Percentiles rank a stretch among this genome's conserved stretches.
These are phyloP conservation scores for Timema podura DNA, from an alignment of 2,888 invertebrate species.

Conservation along the genomic window DNA sequence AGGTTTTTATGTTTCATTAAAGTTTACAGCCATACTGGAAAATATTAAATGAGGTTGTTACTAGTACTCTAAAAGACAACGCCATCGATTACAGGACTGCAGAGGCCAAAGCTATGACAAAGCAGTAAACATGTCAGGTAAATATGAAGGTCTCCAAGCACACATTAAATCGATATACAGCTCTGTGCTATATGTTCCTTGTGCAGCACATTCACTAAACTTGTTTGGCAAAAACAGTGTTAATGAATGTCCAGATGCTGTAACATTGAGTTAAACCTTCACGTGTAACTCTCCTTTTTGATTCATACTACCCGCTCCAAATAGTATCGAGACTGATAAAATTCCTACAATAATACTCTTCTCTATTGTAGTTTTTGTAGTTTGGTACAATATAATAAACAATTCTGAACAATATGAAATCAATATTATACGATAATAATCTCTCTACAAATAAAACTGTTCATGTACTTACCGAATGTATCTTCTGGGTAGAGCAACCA, in stretches of 20 bases:
- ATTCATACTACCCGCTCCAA: too few relatives aligned
- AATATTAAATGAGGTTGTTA: slow-evolving; percentile 12
- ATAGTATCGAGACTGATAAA: too few relatives aligned
- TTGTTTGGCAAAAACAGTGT: neutral
- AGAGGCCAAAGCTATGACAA: slow-evolving; percentile 4
- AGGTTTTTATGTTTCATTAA: slow-evolving; percentile 6
- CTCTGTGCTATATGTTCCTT: slow-evolving; percentile 8
- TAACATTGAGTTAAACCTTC: too few relatives aligned
- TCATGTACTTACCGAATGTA: too few relatives aligned
- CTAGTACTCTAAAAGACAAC: slow-evolving; percentile 10
- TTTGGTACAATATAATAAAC: too few relatives aligned
- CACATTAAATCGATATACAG: slow-evolving; percentile 8
- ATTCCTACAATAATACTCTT: too few relatives aligned
- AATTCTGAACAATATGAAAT: too few relatives aligned
- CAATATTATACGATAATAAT: too few relatives aligned
- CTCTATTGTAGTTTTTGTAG: too few relatives aligned
- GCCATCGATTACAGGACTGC: neutral
- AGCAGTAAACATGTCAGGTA: slow-evolving; percentile 11
- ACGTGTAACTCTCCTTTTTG: too few relatives aligned
- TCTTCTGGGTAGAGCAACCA: too few relatives aligned
- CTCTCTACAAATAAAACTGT: too few relatives aligned
- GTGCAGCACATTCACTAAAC: slow-evolving; percentile 9
- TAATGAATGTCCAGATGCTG: neutral
- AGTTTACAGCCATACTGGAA: slow-evolving; percentile 9
- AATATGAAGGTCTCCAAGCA: neutral